Evolutionary conservation across 53 echinoderm and acorn worm species (phyloP).

Genomic region (Luidia sarsii): DNA sequence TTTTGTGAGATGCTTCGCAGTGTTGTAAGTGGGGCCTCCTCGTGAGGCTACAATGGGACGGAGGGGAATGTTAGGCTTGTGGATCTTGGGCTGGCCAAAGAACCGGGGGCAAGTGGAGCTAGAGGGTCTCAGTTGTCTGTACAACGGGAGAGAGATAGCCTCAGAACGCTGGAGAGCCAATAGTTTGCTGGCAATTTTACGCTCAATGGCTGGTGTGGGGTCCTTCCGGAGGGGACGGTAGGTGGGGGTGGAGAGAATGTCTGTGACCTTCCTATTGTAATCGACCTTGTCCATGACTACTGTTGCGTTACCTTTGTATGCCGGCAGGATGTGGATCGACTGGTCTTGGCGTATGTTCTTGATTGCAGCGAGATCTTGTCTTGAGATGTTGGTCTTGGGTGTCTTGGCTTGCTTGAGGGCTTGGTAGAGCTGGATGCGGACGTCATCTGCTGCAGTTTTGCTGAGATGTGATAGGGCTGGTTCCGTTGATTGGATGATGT

Average conservation of each 20-base stretch:
- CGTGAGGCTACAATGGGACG: slow-evolving; percentile 11
- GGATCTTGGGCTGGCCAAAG: too few relatives aligned
- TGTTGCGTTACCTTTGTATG: slow-evolving; percentile 54
- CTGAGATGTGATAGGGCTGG: not conserved
- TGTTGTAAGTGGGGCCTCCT: slow-evolving; percentile 33
- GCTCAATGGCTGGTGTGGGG: slow-evolving; percentile 39
- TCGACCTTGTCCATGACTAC: slow-evolving; percentile 45
- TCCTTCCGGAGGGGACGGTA: slow-evolving; percentile 37
- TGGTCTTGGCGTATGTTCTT: slow-evolving; percentile 19
- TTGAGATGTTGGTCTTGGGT: too few relatives aligned
- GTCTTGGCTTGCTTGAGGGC: slow-evolving; percentile 24
- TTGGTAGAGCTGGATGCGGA: slow-evolving; percentile 27
- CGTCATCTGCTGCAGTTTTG: slow-evolving; percentile 23
- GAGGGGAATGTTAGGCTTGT: slow-evolving; percentile 16
- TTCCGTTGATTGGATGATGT: not conserved
- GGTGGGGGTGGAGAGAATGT: slow-evolving; percentile 34
- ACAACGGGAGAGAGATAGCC: not conserved
- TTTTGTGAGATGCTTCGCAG: not conserved
- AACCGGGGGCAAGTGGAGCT: not conserved
- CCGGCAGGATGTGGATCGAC: slow-evolving; percentile 41
- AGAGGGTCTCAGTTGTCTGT: not conserved
- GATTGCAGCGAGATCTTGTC: slow-evolving; percentile 21
- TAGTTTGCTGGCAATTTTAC: slow-evolving; percentile 5
- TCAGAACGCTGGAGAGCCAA: slow-evolving; percentile 2
- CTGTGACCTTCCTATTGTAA: slow-evolving; percentile 21